A percentile compares a stretch with the other conserved stretches of the same genome.
These are phyloP conservation scores for Drosophila saltans DNA, from an alignment of 1,140 invertebrate species.

Conservation along the genomic window DNA sequence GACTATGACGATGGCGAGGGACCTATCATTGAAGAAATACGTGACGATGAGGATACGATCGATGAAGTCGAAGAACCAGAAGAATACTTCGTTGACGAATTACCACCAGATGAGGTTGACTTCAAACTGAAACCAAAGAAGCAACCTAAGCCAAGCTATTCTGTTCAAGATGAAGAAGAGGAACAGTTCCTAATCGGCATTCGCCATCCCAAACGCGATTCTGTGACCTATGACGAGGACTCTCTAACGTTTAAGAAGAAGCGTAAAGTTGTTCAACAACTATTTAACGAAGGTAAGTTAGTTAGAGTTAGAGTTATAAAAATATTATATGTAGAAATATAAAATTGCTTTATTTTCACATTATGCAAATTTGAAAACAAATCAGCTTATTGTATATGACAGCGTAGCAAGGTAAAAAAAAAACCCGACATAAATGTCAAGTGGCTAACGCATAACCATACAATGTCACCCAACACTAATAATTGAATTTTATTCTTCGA, in stretches of 20 bases:
- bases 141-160: constrained; percentile 69
- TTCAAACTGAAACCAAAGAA: constrained; percentile 85
- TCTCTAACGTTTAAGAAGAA: constrained; percentile 86
- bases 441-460: constrained; percentile 68
- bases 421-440: constrained; percentile 54
- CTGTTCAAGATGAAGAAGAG: constrained; percentile 83
- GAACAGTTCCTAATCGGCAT: constrained; percentile 86
- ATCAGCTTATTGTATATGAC: constrained; percentile 77
- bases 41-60: constrained; percentile 86
- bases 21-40: constrained; percentile 88
- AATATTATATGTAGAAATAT: constrained; percentile 19
- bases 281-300: constrained; percentile 85
- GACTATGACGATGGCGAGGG: constrained; percentile 87
- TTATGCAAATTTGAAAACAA: constrained; percentile 27
- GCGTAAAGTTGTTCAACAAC: constrained; percentile 85
- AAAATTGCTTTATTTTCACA: constrained; percentile 52
- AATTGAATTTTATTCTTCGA: neutral
- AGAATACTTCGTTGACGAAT: constrained; percentile 84
- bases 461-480: constrained; percentile 39
- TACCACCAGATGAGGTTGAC: constrained; percentile 83
- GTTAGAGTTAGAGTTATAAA: neutral
- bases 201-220: constrained; percentile 83
- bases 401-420: constrained; percentile 76
- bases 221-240: constrained; percentile 82
- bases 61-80: constrained; percentile 87